phyloP scores from a whole-genome alignment of 2,113 vertebrate genomes.

The Scomber japonicus region DNA sequence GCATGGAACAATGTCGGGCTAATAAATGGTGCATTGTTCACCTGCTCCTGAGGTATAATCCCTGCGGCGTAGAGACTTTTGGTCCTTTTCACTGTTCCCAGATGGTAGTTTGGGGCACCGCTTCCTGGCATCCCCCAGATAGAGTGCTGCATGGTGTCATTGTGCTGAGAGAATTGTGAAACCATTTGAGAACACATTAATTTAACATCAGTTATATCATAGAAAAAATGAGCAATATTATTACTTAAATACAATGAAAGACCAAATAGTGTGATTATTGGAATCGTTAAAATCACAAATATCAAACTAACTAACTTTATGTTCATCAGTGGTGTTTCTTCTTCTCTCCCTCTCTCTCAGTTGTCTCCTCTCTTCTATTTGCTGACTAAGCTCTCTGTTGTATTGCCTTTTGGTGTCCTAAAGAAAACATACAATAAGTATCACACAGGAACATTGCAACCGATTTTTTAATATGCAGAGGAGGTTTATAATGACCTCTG shows the following conservation, averaged over 20 bases:
- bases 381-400: conserved; percentile 17
- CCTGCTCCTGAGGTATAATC: conserved; percentile 58
- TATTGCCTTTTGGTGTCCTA: background rate
- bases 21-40: conserved; percentile 39
- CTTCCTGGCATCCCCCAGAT: conserved; percentile 8
- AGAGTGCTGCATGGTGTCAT: conserved; percentile 1
- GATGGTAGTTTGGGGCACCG: conserved; percentile 3
- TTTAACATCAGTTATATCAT: background rate
- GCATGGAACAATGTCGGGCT: conserved; percentile 1
- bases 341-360: background rate
- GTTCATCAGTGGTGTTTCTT: background rate
- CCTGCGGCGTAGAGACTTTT: conserved; percentile 1
- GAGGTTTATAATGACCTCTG: background rate
- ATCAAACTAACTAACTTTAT: background rate
- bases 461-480: background rate
- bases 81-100: conserved; percentile 18
- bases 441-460: background rate
- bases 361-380: conserved; percentile 27
- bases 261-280: background rate
- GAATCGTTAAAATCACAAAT: background rate
- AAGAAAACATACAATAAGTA: background rate
- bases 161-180: conserved; percentile 20
- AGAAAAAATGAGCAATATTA: background rate
- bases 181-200: background rate
- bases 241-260: background rate